phyloP scores from a whole-genome alignment of 2,797 vertebrate species.

The Acropternis orthonyx region DNA sequence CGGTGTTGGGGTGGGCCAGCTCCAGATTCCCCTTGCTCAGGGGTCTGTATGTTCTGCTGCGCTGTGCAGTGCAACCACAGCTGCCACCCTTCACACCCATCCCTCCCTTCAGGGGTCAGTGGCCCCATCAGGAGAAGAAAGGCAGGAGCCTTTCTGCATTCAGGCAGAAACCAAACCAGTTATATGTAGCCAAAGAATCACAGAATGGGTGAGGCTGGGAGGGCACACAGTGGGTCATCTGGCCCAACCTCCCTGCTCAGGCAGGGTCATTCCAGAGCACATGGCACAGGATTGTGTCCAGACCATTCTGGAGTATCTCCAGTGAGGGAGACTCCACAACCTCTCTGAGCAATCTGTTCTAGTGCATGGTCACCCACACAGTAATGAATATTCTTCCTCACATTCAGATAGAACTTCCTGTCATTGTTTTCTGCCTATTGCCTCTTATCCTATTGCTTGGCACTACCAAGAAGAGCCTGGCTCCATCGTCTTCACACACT shows the following conservation, averaged over 20 bases:
- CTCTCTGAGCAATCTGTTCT: background rate
- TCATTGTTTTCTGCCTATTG: background rate
- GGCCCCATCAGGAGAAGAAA: background rate
- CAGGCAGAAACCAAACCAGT: background rate
- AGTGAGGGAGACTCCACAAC: background rate
- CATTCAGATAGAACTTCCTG: background rate
- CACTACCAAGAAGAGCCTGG: background rate
- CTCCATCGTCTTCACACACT: background rate
- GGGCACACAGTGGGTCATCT: background rate
- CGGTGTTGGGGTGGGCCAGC: background rate
- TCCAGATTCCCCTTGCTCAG: background rate
- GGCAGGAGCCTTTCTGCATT: background rate
- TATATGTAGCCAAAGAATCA: background rate
- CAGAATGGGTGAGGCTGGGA: background rate
- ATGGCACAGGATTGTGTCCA: background rate
- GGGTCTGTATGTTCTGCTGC: background rate
- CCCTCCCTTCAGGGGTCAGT: background rate
- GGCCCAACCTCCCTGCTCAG: background rate
- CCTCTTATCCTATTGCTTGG: background rate
- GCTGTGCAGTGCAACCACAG: accelerated
- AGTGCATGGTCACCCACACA: accelerated
- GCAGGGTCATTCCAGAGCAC: background rate
- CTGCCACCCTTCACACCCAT: background rate
- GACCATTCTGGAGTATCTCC: background rate
- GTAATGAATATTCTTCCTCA: background rate